phyloP scores from a whole-genome alignment of 2,113 vertebrate genomes.

The Actinemys pallida region DNA sequence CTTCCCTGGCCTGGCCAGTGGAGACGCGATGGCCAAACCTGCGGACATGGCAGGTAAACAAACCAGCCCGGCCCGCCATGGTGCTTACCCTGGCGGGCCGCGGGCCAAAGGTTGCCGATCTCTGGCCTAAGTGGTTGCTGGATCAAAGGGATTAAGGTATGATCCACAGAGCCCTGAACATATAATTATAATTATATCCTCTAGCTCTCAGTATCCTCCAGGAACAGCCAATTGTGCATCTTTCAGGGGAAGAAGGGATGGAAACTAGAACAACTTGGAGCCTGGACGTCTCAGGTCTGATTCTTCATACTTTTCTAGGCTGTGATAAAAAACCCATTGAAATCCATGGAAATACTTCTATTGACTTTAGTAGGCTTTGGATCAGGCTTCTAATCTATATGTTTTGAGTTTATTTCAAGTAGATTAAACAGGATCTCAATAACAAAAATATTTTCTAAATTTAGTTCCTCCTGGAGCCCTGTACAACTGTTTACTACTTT shows the following conservation, averaged over 20 bases:
- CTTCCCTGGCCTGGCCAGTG: too few species aligned
- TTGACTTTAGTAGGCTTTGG: background rate
- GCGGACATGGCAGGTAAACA: too few species aligned
- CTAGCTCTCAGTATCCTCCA: background rate
- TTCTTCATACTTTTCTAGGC: background rate
- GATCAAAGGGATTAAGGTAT: background rate
- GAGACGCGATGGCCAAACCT: too few species aligned
- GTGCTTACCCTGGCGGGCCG: too few species aligned
- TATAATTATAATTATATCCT: background rate
- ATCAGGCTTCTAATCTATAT: background rate
- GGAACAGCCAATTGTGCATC: background rate
- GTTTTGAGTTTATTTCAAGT: background rate
- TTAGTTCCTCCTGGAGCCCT: background rate
- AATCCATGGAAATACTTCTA: background rate
- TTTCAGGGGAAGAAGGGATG: rapidly evolving
- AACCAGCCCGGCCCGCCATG: too few species aligned
- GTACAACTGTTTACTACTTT: conserved; percentile 5
- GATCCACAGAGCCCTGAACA: background rate
- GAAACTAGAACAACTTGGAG: rapidly evolving
- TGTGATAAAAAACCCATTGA: background rate
- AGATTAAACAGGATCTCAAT: background rate
- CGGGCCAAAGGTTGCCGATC: too few species aligned
- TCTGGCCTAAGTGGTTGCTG: rapidly evolving
- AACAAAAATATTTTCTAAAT: background rate
- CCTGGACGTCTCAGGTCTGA: background rate